Evolutionary conservation across 2,797 vertebrate genomes (phyloP).

Genomic region (Perodicticus potto): DNA sequence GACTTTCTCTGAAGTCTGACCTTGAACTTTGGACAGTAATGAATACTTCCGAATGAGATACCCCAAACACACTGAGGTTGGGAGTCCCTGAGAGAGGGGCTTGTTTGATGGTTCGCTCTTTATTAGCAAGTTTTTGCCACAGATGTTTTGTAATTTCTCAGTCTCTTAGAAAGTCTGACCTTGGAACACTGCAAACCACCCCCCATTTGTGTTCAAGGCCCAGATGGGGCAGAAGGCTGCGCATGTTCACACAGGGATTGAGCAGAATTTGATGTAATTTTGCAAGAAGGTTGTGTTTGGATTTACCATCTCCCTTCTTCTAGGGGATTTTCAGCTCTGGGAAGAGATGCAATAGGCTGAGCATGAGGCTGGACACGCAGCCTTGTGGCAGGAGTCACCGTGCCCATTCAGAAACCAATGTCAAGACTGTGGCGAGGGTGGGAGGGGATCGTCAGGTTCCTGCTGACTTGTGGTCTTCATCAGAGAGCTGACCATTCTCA

Average conservation of each 20-base stretch:
- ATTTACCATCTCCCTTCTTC: slow-evolving; percentile 48
- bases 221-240: neutral
- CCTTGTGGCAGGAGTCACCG: neutral
- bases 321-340: slow-evolving; percentile 57
- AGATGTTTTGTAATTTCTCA: neutral
- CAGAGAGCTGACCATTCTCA: neutral
- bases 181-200: neutral
- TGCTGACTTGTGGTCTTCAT: neutral
- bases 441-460: neutral
- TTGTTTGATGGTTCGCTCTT: neutral
- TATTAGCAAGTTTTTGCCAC: neutral
- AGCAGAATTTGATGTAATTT: neutral
- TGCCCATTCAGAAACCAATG: neutral
- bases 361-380: slow-evolving; percentile 38
- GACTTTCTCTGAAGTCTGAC: neutral
- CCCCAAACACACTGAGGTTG: neutral
- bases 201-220: neutral
- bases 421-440: neutral
- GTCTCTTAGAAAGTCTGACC: neutral
- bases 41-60: slow-evolving; percentile 46
- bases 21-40: slow-evolving; percentile 8
- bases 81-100: neutral
- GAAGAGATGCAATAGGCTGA: slow-evolving; percentile 24
- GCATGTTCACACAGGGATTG: neutral
- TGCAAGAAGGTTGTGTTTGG: slow-evolving; percentile 20